These are phyloP conservation scores for Schizopygopsis malacanthus DNA, from an alignment of 2,797 vertebrate species.

Conservation along the genomic window DNA sequence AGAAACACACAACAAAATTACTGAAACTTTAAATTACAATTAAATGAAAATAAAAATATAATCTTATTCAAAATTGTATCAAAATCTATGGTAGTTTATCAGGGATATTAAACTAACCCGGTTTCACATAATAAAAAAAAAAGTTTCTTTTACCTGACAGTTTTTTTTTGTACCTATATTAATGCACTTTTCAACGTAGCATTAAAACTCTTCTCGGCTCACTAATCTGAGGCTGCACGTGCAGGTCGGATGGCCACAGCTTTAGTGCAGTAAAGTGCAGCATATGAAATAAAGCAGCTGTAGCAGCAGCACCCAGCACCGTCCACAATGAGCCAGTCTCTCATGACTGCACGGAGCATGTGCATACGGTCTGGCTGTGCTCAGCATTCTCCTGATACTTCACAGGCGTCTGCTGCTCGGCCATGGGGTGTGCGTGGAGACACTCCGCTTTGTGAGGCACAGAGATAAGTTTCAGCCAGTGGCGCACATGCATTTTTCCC, in stretches of 20 bases:
- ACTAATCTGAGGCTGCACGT: neutral
- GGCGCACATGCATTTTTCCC: slow-evolving; percentile 44
- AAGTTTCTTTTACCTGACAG: neutral
- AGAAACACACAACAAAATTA: neutral
- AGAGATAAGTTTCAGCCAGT: slow-evolving; percentile 60
- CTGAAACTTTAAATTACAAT: neutral
- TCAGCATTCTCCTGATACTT: slow-evolving; percentile 52
- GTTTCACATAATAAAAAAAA: neutral
- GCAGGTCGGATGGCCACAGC: neutral
- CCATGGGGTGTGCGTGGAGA: slow-evolving; percentile 51
- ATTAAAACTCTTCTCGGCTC: neutral
- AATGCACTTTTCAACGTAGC: neutral
- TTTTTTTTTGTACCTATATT: neutral
- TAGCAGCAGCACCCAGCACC: slow-evolving; percentile 39
- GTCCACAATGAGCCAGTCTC: slow-evolving; percentile 51
- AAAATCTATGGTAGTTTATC: neutral
- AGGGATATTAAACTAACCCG: neutral
- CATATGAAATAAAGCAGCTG: slow-evolving; percentile 42
- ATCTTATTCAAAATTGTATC: too few species aligned
- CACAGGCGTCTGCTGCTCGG: slow-evolving; percentile 48
- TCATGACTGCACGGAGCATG: slow-evolving; percentile 50
- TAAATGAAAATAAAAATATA: neutral
- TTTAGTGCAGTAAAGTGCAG: slow-evolving; percentile 23
- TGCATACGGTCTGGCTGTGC: slow-evolving; percentile 55
- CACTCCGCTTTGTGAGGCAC: slow-evolving; percentile 58